Evolutionary conservation across 2,113 vertebrate species (phyloP).

Genomic region (Cheirogaleus medius): DNA sequence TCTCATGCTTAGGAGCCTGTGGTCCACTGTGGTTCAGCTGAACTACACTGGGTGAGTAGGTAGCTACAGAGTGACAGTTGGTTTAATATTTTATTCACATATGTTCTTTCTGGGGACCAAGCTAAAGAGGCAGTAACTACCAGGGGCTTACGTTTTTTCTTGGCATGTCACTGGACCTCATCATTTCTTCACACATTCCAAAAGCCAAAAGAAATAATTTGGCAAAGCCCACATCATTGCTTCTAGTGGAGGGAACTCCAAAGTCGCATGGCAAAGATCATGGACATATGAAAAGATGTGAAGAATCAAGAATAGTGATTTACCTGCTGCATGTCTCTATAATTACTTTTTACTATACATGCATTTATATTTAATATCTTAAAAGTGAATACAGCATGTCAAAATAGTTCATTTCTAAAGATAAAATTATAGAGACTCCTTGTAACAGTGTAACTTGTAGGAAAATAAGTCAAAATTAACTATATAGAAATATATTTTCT

Average conservation of each 20-base stretch:
- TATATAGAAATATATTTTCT: neutral
- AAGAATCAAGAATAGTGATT: neutral
- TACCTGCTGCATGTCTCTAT: neutral
- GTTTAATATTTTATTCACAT: neutral
- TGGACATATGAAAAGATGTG: neutral
- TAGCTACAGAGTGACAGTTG: neutral
- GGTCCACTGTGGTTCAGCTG: neutral
- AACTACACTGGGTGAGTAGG: neutral
- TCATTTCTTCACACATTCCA: neutral
- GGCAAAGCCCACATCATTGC: neutral
- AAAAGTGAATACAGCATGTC: neutral
- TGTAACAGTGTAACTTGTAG: neutral
- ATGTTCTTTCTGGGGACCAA: neutral
- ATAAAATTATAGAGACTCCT: neutral
- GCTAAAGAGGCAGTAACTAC: neutral
- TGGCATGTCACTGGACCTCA: neutral
- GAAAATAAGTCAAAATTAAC: conserved; percentile 11
- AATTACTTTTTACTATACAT: neutral
- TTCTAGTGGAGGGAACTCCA: neutral
- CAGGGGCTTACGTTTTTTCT: neutral
- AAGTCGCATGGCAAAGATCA: neutral
- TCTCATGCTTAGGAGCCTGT: neutral
- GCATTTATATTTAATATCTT: neutral
- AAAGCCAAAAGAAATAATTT: neutral
- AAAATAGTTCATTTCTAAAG: neutral